Evolutionary conservation across 1,140 invertebrate genomes (phyloP).

Genomic region (Leptonema lineaticorne): DNA sequence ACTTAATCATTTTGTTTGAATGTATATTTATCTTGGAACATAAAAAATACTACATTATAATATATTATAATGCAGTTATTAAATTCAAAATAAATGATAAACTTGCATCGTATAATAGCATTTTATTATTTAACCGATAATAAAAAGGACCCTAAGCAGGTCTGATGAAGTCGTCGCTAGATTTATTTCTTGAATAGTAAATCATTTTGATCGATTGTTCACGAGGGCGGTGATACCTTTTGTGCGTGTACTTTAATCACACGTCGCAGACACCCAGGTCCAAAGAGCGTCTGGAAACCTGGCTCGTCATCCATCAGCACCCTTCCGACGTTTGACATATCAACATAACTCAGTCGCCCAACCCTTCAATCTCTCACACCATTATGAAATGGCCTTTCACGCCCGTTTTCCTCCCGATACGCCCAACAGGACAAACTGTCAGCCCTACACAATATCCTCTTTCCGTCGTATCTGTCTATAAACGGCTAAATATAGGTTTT

Average conservation of each 20-base stretch:
- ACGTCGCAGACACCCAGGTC: not conserved
- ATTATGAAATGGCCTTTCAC: not conserved
- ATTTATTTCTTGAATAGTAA: slow-evolving; percentile 12
- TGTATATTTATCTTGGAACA: too few relatives aligned
- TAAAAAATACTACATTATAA: too few relatives aligned
- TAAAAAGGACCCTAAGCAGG: too few relatives aligned
- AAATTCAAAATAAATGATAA: too few relatives aligned
- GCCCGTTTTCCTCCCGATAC: not conserved
- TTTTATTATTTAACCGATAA: too few relatives aligned
- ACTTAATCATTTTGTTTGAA: too few relatives aligned
- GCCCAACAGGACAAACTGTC: slow-evolving; percentile 22
- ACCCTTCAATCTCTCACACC: not conserved
- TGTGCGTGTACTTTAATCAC: slow-evolving; percentile 8
- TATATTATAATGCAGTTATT: too few relatives aligned
- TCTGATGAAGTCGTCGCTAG: too few relatives aligned
- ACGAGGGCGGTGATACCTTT: not conserved
- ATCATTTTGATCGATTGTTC: slow-evolving; percentile 11
- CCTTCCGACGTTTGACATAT: slow-evolving; percentile 32
- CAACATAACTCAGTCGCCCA: slow-evolving; percentile 25
- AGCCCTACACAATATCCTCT: slow-evolving; percentile 27
- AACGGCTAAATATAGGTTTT: not conserved
- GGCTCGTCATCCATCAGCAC: slow-evolving; percentile 29
- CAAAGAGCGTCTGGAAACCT: slow-evolving; percentile 17
- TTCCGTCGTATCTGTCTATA: slow-evolving; percentile 19
- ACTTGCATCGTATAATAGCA: too few relatives aligned